These are phyloP conservation scores for Sebastes trivittatus DNA, from an alignment of 2,797 vertebrate genomes.

Conservation along the genomic window DNA sequence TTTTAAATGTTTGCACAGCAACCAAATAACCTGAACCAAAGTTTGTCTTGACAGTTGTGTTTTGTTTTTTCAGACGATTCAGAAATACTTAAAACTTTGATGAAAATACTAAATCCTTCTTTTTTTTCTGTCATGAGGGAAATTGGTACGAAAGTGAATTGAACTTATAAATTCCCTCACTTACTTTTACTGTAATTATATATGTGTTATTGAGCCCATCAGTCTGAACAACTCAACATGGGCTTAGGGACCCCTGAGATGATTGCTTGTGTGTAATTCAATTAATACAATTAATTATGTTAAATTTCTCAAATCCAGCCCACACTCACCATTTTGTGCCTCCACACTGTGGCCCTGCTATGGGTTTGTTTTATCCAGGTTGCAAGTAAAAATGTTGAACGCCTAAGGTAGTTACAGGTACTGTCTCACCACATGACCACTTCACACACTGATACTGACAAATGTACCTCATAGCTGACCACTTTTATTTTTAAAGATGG, in stretches of 20 bases:
- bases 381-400: background rate
- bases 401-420: background rate
- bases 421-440: background rate
- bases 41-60: background rate
- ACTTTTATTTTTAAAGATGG: background rate
- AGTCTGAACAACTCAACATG: background rate
- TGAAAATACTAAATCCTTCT: background rate
- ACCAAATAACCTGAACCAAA: slow-evolving; percentile 40
- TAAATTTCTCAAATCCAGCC: background rate
- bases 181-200: slow-evolving; percentile 16
- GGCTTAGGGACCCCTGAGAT: background rate
- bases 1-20: slow-evolving; percentile 29
- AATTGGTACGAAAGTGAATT: background rate
- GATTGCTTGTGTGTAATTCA: background rate
- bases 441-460: slow-evolving; percentile 9
- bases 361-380: background rate
- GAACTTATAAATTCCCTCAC: background rate
- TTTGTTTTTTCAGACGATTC: background rate
- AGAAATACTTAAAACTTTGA: background rate
- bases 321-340: slow-evolving; percentile 4
- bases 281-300: background rate
- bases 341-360: background rate
- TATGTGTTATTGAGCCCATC: background rate
- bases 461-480: background rate
- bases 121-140: background rate